Base-by-base conservation (phyloP, 1,140 invertebrate genomes). In the Drosophila paulistorum region DNA sequence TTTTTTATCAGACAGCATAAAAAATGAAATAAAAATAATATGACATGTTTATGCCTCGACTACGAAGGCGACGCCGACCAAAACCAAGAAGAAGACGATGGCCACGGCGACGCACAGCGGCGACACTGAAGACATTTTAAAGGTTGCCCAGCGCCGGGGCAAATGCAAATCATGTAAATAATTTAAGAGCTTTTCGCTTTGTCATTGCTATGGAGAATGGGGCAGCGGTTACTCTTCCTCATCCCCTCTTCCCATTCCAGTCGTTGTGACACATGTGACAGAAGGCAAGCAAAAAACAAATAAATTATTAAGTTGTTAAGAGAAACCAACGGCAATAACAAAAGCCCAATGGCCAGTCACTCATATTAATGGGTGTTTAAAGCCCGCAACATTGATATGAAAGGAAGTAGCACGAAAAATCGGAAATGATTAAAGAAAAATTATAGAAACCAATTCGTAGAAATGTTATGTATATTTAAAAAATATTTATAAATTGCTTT, bases 271-370 rank as follows among this genome's bases (percentile, higher is more conserved):
- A 89, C 79, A 83, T 80, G 79, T 80, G 74, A 64, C 74, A 68
- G 54, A 54, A 61, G 66, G 67, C 20, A 20, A 42, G 14, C 58
- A 39, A 48, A 62, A 62, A 63, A 62, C 81, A 78, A 65, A 86
- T 87, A 81, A 87, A 89, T 84, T 87, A 87, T 87, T 89, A 74
- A 89, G 77, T 72, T 84, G 80, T 87, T 87, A 89, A 80, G 73
- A 75, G 72, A 71, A 35, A 20, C 13, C 14, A 57, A 35, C 64
- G 37, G 45, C 45, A 51, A 20, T 20, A 57, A 65, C 48, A 65
- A 57, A 33, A 71, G 67, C 70, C 68, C 79, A 73, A 79, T 75
- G 67, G 79, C 67, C 72, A 69, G 68, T 77, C 74, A 62, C 74
- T 79, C 76, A 77, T 65, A 64, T 87, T 83, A 86, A 79, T 73